Evolutionary conservation across 1,140 invertebrate genomes (phyloP), one percentile per base, ranked within the genome.

Genomic region (Archivesica marissinica): DNA sequence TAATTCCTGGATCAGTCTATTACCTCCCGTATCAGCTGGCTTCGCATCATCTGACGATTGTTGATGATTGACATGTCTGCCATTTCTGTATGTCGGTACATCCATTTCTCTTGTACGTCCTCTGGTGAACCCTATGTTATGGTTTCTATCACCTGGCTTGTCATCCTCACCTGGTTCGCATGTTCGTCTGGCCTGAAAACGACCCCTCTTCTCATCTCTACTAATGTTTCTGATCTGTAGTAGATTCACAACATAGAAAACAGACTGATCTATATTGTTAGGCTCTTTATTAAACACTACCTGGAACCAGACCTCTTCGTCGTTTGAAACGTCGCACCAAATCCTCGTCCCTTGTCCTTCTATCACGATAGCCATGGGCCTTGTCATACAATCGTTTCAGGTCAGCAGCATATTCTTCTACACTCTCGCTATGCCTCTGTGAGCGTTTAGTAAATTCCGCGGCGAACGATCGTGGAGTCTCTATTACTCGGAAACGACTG

Each of bases 221-320:
- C 35, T 20, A 23, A 17, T 28, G n/a, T 54, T 64, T 28, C 28
- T 70, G 35, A 50, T 74, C 44, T 82, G 79, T 4, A 82, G 13
- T 25, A 23, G 38, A 28, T 44, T 82, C 0, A 82, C 79, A 6
- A 35, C 78, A 23, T 82, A 25, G 25, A 70, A 80, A 0, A 86
- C 78, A 25, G 78, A 74, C 33, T 83, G 64, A 25, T 87, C 86
- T 17, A 83, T 41, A 20, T 33, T 74, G 0, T 33, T 50, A 6
- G 74, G 86, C 9, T 87, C 80, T 35, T 84, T 87, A 25, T 77
- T 56, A 17, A 79, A 82, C 28, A 83, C 86, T 33, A 83, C 64
- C 25, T 80, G 59, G 25, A 85, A 59, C 1, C 70, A 17, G 17
- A 75, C 41, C 4, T 87, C 76, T 1, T 84, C 41, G 17, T 86